These are phyloP conservation scores for Elymnias hypermnestra DNA, from an alignment of 1,140 invertebrate species.

Conservation along the genomic window DNA sequence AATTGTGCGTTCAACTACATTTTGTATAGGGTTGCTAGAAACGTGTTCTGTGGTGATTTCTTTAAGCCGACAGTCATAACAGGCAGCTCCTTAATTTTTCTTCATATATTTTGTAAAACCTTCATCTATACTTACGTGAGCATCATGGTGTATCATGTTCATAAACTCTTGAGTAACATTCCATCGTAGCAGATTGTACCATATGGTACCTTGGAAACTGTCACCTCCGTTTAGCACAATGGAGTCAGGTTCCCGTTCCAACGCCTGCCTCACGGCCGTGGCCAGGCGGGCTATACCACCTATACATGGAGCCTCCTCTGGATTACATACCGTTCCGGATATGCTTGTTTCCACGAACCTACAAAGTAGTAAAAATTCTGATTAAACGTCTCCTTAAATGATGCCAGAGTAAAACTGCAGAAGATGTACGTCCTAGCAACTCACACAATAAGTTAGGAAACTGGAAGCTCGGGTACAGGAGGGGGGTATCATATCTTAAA, in stretches of 20 bases:
- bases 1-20: no score
- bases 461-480: no score
- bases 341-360: slow-evolving; percentile 81
- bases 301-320: slow-evolving; percentile 60
- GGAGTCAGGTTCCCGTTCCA: slow-evolving; percentile 74
- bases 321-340: slow-evolving; percentile 76
- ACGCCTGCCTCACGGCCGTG: slow-evolving; percentile 67
- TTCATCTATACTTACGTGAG: slow-evolving; percentile 82
- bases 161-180: slow-evolving; percentile 82
- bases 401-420: no score
- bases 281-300: slow-evolving; percentile 82
- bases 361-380: no score
- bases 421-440: background rate
- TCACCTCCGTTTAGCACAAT: slow-evolving; percentile 86
- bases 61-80: background rate
- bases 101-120: no score
- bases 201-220: slow-evolving; percentile 86
- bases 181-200: slow-evolving; percentile 84
- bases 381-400: no score
- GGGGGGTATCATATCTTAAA: no score
- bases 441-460: no score
- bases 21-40: no score
- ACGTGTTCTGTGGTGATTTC: no score
- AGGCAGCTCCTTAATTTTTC: background rate
- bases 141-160: slow-evolving; percentile 83